phyloP scores from a whole-genome alignment of 2,797 vertebrate genomes.

The Enteromius treurensis region DNA sequence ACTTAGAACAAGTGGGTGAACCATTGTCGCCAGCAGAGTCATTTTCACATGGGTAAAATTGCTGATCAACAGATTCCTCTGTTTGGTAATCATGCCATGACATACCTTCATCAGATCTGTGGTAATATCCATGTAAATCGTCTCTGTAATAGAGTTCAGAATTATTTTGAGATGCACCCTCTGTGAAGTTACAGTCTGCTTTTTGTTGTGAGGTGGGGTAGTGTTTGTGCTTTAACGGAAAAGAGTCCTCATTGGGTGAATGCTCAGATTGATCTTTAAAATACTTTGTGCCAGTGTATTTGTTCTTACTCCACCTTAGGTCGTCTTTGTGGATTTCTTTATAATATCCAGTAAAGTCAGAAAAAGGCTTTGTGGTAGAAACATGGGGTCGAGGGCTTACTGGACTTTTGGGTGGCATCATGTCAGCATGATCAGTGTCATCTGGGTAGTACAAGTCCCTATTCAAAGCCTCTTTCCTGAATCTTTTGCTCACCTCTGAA shows the following conservation, averaged over 20 bases:
- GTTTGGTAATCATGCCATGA: slow-evolving; percentile 29
- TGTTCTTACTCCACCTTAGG: not conserved
- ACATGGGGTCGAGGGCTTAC: not conserved
- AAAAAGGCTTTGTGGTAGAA: slow-evolving; percentile 1
- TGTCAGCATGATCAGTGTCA: not conserved
- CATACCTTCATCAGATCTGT: slow-evolving; percentile 4
- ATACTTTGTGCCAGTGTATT: not conserved
- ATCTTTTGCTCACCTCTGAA: slow-evolving; percentile 1
- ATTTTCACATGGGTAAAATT: slow-evolving; percentile 31
- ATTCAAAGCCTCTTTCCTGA: not conserved
- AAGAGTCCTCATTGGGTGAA: not conserved
- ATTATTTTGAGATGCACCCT: slow-evolving; percentile 5
- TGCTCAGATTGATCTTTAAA: not conserved
- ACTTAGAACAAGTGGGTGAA: slow-evolving; percentile 20
- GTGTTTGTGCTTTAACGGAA: not conserved
- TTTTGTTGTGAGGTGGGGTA: slow-evolving; percentile 13
- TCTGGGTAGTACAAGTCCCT: not conserved
- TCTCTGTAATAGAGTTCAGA: slow-evolving; percentile 5
- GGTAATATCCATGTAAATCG: slow-evolving; percentile 20
- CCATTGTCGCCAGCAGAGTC: slow-evolving; percentile 1
- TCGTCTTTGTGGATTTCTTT: slow-evolving; percentile 24
- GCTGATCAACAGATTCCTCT: not conserved
- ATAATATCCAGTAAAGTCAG: not conserved
- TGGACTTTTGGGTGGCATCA: slow-evolving; percentile 14
- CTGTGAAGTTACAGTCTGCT: not conserved